These are phyloP conservation scores for Meandrina meandrites DNA, from an alignment of 92 coral and sea anemone species.

Conservation along the genomic window DNA sequence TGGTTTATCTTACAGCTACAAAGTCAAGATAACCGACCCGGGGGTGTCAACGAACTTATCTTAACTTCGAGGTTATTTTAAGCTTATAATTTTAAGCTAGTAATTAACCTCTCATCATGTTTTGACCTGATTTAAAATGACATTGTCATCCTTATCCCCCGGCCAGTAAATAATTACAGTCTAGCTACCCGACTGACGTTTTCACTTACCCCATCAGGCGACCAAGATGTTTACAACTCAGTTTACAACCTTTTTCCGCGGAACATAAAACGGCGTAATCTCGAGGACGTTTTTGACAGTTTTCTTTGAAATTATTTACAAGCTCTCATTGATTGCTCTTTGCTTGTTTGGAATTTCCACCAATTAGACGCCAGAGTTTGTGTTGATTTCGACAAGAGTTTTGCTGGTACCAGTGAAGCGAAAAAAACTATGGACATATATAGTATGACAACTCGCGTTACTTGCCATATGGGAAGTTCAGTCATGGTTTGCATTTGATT, in stretches of 20 bases:
- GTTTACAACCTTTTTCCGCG: neutral
- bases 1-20: neutral
- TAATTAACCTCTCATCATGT: constrained; percentile 14
- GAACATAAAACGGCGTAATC: neutral
- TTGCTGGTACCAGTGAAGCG: constrained; percentile 37
- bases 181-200: neutral
- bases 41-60: neutral
- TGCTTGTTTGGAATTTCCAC: constrained; percentile 29
- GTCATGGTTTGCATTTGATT: too few species aligned
- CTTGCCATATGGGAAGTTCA: neutral
- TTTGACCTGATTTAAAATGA: constrained; percentile 24
- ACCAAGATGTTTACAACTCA: neutral
- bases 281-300: constrained; percentile 17
- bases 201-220: neutral
- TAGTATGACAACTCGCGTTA: neutral
- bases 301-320: constrained; percentile 32
- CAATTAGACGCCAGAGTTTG: neutral
- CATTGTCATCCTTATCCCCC: neutral
- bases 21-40: neutral
- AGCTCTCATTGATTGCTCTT: constrained; percentile 7
- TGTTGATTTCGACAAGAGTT: neutral
- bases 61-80: neutral
- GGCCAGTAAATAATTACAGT: neutral
- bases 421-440: neutral
- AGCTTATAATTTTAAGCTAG: neutral